Conservation (phyloP, 2,113 vertebrate species). For the Xiphorhynchus elegans region DNA sequence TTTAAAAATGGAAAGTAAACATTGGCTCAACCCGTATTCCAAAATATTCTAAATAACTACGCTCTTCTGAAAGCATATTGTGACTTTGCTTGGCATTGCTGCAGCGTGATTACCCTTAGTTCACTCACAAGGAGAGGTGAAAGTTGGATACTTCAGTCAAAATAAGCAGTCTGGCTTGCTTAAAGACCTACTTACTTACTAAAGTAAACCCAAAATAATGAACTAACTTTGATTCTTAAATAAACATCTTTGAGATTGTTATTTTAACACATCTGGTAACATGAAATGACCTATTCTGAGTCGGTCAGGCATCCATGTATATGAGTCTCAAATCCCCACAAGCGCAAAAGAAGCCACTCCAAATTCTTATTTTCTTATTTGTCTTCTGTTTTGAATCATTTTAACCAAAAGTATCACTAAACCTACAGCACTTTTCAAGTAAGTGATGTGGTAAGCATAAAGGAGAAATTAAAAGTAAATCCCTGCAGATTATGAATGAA, state of each 20-base stretch:
- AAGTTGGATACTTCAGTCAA: conserved; percentile 27
- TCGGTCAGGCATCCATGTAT: neutral
- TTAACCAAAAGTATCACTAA: neutral
- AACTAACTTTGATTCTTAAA: conserved; percentile 62
- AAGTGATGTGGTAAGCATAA: neutral
- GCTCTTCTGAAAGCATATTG: neutral
- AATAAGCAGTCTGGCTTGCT: conserved; percentile 21
- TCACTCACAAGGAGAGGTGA: neutral
- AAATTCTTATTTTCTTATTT: neutral
- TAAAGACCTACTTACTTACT: neutral
- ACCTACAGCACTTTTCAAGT: neutral
- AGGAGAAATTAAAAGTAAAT: neutral
- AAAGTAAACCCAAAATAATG: conserved; percentile 40
- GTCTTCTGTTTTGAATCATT: neutral
- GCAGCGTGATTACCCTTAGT: neutral
- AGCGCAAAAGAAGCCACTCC: neutral
- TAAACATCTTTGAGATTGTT: conserved; percentile 55
- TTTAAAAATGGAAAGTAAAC: conserved; percentile 51
- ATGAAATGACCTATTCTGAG: neutral
- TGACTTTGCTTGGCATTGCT: conserved; percentile 1
- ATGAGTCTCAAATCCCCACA: neutral
- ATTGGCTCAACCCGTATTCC: neutral
- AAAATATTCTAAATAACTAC: conserved; percentile 21
- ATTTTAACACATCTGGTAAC: conserved; percentile 54
- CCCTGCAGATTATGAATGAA: neutral